Base-by-base conservation (phyloP, 2,113 vertebrate species). In the Felis catus region DNA sequence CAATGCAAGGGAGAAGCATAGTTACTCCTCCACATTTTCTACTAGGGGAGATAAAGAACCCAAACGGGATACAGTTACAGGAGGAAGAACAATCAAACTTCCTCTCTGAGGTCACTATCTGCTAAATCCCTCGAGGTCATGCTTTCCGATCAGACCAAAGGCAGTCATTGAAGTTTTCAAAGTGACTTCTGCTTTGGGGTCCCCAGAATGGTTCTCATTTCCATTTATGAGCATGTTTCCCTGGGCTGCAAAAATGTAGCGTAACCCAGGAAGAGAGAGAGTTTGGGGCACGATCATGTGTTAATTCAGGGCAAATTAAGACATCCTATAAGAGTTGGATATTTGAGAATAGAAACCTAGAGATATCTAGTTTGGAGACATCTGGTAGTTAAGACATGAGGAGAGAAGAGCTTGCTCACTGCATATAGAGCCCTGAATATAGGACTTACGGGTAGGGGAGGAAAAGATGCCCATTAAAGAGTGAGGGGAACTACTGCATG, bases 141-240 rank as follows among this genome's bases (percentile, higher is more conserved):
- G 51, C 70, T 89, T 95, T 94, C 66, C n/a, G 27, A 61, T 65
- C 41, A 95, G 92, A 74, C 79, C 21, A 36, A 96, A n/a, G 31
- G 48, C 61, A 84, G 14, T 48, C 41, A 83, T 16, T 61, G 1
- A 14, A 41, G 48, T 33, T 58, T 51, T 80, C 29, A 36, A 71
- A 74, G 65, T 45, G 33, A 19, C 41, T 88, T 95, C 84, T 79
- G 73, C 80, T 87, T 76, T 84, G 85, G 91, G 84, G 33, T 79
- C 11, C 58, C 65, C 55, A 87, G 68, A 36, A 31, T 48, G 48
- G 63, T 61, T 68, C 63, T 96, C 33, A 79, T 27, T 91, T 97
- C 73, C 84, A 14, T 63, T 88, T 19, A 71, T n/a, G 19, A 53
- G 45, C 51, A 10, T 23, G 1, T 55, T 68, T 76, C 27, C 12